Evolutionary conservation across 2,888 invertebrate genomes (phyloP), one percentile per base, ranked within the genome.

Genomic region (Caenorhabditis sp.): DNA sequence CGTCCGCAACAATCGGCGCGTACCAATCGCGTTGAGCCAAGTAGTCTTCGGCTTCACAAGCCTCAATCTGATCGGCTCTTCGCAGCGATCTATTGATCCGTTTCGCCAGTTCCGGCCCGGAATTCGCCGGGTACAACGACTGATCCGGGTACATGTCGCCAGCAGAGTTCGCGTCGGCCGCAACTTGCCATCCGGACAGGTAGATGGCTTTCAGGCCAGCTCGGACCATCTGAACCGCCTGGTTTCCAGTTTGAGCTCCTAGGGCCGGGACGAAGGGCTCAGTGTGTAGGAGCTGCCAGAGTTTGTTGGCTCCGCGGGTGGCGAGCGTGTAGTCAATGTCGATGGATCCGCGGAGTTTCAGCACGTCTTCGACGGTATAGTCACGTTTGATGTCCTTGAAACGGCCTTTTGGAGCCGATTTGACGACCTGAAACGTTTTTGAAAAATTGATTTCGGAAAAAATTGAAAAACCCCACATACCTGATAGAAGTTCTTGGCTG

Each of bases 131-230:
- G 72, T 92, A 92, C 55, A 92, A 85, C 22, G 92, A 92, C 83
- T 92, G 92, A 82, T 92, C 92, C 11, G 92, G 92, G 76, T 92
- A 92, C 90, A 90, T 90, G 64, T 92, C 90, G 37, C 91, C 91
- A n/a, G 90, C 89, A n/a, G 88, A 82, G 83, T 92, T 92, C 20
- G 90, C 92, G 76, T 92, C 92, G 2, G 92, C 92, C 35, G 92
- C 92, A 18, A 92, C 92, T 88, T 92, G 92, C 92, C 92, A 92
- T 51, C 92, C 92, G 2, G 92, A 92, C n/a, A 92, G 86, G 80
- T 92, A 92, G 74, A 92, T 92, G 13, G 92, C 92, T 62, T 92
- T 88, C 9, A 92, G 87, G 9, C 92, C 92, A 40, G 92, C 92
- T 40, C 91, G 86, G 40, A 92, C 92, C 90, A 91, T 91, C 77